Evolutionary conservation across 2,113 vertebrate species (phyloP).

Genomic region (Python bivittatus): DNA sequence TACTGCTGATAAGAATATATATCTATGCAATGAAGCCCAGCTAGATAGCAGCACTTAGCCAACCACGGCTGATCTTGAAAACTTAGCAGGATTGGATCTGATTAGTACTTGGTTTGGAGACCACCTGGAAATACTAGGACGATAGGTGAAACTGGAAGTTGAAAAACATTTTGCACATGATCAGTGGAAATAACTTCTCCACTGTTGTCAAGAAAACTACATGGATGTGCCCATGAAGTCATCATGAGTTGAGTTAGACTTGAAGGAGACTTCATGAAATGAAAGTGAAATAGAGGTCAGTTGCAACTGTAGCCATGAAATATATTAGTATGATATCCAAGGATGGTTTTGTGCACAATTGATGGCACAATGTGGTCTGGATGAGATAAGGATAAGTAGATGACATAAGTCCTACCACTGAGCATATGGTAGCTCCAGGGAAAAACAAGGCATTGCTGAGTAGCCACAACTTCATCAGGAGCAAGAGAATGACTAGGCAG

Average conservation of each 20-base stretch:
- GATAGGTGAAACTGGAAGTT: neutral
- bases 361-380: neutral
- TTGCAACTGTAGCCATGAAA: neutral
- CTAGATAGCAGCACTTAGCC: neutral
- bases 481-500: neutral
- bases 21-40: neutral
- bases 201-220: neutral
- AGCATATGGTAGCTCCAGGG: neutral
- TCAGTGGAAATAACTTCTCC: neutral
- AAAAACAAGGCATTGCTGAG: neutral
- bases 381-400: neutral
- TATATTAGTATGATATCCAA: neutral
- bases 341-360: neutral
- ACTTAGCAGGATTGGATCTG: neutral
- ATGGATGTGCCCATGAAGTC: neutral
- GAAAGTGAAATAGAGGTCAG: neutral
- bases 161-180: neutral
- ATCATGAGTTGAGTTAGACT: neutral
- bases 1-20: constrained; percentile 10
- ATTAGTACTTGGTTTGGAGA: neutral
- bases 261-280: neutral
- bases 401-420: neutral
- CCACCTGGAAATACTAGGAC: neutral
- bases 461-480: neutral
- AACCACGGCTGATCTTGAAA: neutral